phyloP scores from a whole-genome alignment of 2,113 vertebrate species.

The Carassius auratus region DNA sequence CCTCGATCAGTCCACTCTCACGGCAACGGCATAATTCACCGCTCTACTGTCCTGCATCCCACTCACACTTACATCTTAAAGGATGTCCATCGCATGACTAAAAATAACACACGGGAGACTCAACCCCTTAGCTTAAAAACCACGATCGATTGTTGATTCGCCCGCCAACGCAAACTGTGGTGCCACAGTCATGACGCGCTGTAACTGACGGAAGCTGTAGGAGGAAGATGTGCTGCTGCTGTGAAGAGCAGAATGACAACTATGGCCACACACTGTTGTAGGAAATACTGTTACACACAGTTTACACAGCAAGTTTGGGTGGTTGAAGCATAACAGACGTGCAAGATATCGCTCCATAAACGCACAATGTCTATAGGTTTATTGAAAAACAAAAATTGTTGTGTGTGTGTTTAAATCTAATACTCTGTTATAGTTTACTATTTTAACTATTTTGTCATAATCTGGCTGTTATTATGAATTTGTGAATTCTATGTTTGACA shows the following conservation, averaged over 20 bases:
- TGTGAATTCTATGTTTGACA: background rate
- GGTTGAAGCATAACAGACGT: background rate
- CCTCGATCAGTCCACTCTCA: background rate
- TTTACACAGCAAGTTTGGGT: background rate
- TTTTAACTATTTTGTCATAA: background rate
- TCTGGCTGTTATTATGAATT: background rate
- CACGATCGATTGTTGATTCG: constrained; percentile 21
- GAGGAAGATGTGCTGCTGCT: constrained; percentile 53
- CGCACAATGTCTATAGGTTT: background rate
- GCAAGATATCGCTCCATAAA: background rate
- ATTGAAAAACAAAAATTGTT: background rate
- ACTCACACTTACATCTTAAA: background rate
- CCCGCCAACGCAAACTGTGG: constrained; percentile 60
- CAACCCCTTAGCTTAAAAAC: background rate
- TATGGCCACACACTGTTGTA: background rate
- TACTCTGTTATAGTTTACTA: background rate
- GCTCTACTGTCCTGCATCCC: background rate
- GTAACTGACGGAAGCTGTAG: constrained; percentile 51
- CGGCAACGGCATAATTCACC: background rate
- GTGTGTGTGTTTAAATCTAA: background rate
- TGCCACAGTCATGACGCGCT: constrained; percentile 49
- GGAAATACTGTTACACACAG: constrained; percentile 1
- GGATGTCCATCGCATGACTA: background rate
- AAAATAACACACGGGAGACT: background rate
- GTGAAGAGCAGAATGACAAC: background rate